phyloP scores from a whole-genome alignment of 2,797 vertebrate genomes.

The Scarus forsteni region DNA sequence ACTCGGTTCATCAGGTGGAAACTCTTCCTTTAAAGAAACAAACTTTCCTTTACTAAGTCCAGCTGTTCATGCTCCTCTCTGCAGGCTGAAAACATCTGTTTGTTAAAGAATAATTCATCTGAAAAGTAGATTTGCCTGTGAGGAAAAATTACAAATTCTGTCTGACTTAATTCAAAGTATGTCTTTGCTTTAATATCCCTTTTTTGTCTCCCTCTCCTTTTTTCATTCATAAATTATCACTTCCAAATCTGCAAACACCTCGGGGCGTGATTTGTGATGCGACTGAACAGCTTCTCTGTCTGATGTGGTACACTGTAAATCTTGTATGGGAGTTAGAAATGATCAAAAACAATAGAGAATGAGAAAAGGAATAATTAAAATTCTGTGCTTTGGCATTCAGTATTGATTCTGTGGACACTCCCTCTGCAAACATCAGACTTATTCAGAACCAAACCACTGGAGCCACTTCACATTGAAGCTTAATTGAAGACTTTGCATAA shows the following conservation, averaged over 20 bases:
- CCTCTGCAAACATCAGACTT: neutral
- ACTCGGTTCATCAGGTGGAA: neutral
- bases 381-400: neutral
- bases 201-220: conserved; percentile 9
- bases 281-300: conserved; percentile 25
- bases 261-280: conserved; percentile 33
- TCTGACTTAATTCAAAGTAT: conserved; percentile 7
- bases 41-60: conserved; percentile 26
- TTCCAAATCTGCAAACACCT: conserved; percentile 34
- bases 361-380: conserved; percentile 1
- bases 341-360: conserved; percentile 2
- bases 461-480: neutral
- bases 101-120: conserved; percentile 34
- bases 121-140: conserved; percentile 17
- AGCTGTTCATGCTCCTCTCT: conserved; percentile 37
- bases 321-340: neutral
- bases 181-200: conserved; percentile 34
- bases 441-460: neutral
- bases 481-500: neutral
- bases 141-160: conserved; percentile 27
- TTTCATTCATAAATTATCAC: conserved; percentile 46
- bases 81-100: conserved; percentile 42
- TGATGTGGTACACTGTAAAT: conserved; percentile 8
- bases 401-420: neutral
- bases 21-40: conserved; percentile 3